A percentile compares a stretch with the other conserved stretches of the same genome.
Conservation (phyloP, 2,888 invertebrate genomes). For the Ferdinandea cuprea region DNA sequence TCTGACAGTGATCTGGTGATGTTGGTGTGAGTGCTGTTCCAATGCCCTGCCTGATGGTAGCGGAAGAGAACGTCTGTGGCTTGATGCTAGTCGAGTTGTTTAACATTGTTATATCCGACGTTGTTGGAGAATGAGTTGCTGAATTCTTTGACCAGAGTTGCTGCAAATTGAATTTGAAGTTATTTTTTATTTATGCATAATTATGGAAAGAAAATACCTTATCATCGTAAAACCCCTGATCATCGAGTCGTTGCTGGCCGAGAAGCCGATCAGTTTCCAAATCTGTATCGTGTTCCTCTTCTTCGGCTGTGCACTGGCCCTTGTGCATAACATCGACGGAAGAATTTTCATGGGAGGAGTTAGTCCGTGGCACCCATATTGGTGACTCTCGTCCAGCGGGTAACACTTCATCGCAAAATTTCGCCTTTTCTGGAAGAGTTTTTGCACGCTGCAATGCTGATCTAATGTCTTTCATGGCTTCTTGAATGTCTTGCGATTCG, state of each 20-base stretch:
- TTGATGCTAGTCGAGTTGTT: conserved; percentile 78
- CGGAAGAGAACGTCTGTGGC: conserved; percentile 80
- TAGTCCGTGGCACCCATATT: conserved; percentile 81
- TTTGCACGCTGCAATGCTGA: conserved; percentile 87
- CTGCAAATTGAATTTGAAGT: conserved; percentile 75
- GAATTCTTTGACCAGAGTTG: conserved; percentile 79
- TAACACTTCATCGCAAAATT: conserved; percentile 81
- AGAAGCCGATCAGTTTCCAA: conserved; percentile 97
- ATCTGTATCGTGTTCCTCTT: conserved; percentile 97
- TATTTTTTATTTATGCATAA: background rate
- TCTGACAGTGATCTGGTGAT: conserved; percentile 81
- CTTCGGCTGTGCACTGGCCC: conserved; percentile 81
- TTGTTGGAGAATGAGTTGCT: conserved; percentile 76
- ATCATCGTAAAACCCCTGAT: conserved; percentile 93
- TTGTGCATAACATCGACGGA: conserved; percentile 75
- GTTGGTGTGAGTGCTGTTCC: conserved; percentile 81
- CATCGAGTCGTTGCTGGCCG: conserved; percentile 96
- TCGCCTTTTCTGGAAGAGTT: conserved; percentile 81
- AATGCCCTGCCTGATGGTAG: conserved; percentile 82
- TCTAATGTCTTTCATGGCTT: conserved; percentile 92
- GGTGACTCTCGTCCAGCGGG: conserved; percentile 81
- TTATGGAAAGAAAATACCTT: conserved; percentile 80
- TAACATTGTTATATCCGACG: conserved; percentile 76
- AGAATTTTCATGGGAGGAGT: conserved; percentile 74
- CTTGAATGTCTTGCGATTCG: conserved; percentile 84